Evolutionary conservation across 2,888 invertebrate genomes (phyloP), one percentile per base, ranked within the genome.

Genomic region (Leptothorax acervorum): DNA sequence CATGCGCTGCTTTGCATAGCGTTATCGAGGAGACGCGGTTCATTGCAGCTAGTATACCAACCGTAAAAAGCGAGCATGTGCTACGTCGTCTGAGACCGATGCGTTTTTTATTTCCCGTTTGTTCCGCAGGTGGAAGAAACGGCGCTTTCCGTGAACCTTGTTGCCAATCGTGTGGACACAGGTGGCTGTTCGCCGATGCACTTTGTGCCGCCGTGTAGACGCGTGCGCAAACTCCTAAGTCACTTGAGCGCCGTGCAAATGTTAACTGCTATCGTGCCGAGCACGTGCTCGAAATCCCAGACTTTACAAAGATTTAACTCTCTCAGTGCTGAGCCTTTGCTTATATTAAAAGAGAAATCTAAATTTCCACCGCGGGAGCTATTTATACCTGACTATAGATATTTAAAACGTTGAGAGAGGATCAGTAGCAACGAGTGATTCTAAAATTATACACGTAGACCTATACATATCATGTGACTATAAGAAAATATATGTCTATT

Each of bases 141-240:
- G 42, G 65, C 68, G 79, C 71, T 84, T 78, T 53, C 74, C 60
- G 35, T 45, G 76, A 65, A 48, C 53, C 76, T 65, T 70, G 84
- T 82, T 84, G 62, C 73, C 85, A 42, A 88, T 88, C 84, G 84
- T 88, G 88, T 90, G 86, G 86, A 90, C 90, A 88, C 89, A 90
- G 88, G 84, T 90, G 89, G 83, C 81, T 75, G 68, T 63, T 70
- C 60, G 60, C 60, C 83, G 85, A 83, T 88, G 89, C 88, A 90
- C 88, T 90, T 89, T 89, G 76, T 85, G 88, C 86, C 28, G 84
- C 79, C 74, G 71, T 71, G 42, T 85, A 71, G 35, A 71, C 84
- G 63, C 84, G 68, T 68, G 71, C 85, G 85, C 75, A 85, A 86
- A 87, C 84, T 79, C 39, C 57, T 82, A 68, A 83, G 71, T 79